Base-by-base conservation (phyloP, 1,140 invertebrate species). In the Melanaphis sacchari region DNA sequence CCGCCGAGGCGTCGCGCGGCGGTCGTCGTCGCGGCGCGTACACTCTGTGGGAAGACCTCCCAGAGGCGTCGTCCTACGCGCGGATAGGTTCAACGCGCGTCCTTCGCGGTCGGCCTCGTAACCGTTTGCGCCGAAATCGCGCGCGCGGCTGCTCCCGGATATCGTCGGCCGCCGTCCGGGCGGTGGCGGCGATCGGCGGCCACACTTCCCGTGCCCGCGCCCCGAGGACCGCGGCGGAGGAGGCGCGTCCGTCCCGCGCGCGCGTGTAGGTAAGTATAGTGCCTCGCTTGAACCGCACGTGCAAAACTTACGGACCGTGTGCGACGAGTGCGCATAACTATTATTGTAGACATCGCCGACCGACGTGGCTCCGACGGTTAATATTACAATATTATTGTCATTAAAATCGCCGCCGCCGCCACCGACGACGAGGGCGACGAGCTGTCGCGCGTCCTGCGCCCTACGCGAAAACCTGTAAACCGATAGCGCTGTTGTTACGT, bases 11-110 rank as follows among this genome's bases (percentile, higher is more conserved):
- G 66, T 81, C 90, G 87, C 21, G n/a, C n/a, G 6, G n/a, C n/a
- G 6, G 38, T 40, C 40, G 84, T 41, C 84, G 26, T 41, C 31
- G 84, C 82, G 82, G 7, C n/a, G 36, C 46, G 26, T 21, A 7
- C 31, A 49, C 31, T 85, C 81, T 40, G 91, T 93, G 81, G 91
- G 91, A 85, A 93, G 91, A 93, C 91, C 91, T 93, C 91, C 91
- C 91, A 93, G 91, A 93, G 91, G 91, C 91, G 81, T 84, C 91
- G 91, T 93, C 91, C 91, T 85, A 93, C 91, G 26, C 91, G 46
- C 76, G 46, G 91, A 54, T 54, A 84, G 91, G 91, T 93, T 85
- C 91, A 84, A 54, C 81, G 52, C 91, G 52, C 91, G 91, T 92
- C 91, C 91, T 92, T 92, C 91, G 41, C 91, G 41, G 24, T 92